Conservation (phyloP, 2,888 invertebrate genomes). For the Scelioninae gen. 2 region DNA sequence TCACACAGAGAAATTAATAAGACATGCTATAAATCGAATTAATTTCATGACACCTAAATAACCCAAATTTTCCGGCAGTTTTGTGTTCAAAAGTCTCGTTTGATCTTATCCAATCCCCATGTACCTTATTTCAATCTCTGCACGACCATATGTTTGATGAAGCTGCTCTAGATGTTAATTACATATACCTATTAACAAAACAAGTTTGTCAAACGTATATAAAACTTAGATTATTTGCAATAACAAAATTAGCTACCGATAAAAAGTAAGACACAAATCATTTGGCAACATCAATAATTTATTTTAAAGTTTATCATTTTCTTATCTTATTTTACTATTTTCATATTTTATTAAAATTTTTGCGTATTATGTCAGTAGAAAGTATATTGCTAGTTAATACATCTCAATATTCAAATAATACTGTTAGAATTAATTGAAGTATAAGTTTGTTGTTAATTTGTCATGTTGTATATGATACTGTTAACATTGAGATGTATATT, state of each 20-base stretch:
- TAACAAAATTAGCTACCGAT: neutral
- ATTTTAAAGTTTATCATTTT: no score
- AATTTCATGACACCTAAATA: neutral
- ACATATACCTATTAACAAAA: constrained; percentile 1
- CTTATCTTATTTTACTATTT: constrained; percentile 6
- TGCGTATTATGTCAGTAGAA: no score
- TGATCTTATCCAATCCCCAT: neutral
- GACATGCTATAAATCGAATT: constrained; percentile 3
- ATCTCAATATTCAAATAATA: no score
- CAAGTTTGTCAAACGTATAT: no score
- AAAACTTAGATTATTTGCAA: neutral
- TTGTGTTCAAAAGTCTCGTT: constrained; percentile 5
- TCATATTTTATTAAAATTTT: neutral
- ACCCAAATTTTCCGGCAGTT: neutral
- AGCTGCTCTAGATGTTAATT: neutral
- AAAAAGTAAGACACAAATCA: constrained; percentile 2
- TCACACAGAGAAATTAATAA: constrained; percentile 15
- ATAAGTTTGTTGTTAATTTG: no score
- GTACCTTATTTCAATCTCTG: neutral
- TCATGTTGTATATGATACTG: no score
- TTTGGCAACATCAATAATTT: constrained; percentile 5
- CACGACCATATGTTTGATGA: constrained; percentile 10
- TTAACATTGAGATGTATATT: no score
- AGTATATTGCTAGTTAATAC: no score
- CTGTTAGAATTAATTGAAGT: no score